Base-by-base conservation (phyloP, 2,113 vertebrate genomes). In the Syrrhaptes paradoxus region DNA sequence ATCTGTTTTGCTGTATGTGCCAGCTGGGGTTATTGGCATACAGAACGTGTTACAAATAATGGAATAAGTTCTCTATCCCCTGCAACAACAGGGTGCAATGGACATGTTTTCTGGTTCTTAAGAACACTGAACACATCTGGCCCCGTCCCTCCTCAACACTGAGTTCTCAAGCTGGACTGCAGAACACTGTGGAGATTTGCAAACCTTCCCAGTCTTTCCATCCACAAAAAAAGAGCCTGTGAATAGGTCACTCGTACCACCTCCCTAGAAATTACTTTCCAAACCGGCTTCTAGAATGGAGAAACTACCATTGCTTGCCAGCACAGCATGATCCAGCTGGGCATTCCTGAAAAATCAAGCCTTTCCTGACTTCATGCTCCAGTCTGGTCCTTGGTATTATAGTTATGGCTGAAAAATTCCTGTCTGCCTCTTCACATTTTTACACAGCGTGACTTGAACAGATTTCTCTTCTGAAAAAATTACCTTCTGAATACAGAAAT, bases 41-140 rank as follows among this genome's bases (percentile, higher is more conserved):
- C 26, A 74, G 91, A 92, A 93, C 90, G 80, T 55, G 93, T 97
- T 96, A 95, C 83, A 97, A 96, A 96, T 92, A 96, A 78, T 94
- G 97, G 97, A 97, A 9, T 96, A 95, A 97, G 97, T 95, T 96
- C 98, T 97, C 97, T 97, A 9, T 72, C 84, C 96, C 87, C 92
- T 96, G 97, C 90, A 96, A 96, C 96, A 96, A 96, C 95, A 96
- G 96, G 96, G 95, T 96, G 93, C 94, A 94, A 82, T 78, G 97
- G 98, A 97, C 96, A 62, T 95, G 83, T 97, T 98, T 97, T 95
- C 89, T 97, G 96, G 93, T 96, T 97, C 96, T 97, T 97, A 91
- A 93, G 83, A 97, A 95, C 95, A 95, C 94, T 77, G 93, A 97
- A 97, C 95, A 95, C 95, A 91, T 89, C 81, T 93, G 95, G 97